A percentile compares a stretch with the other conserved stretches of the same genome.
Evolutionary conservation across 2,888 invertebrate species (phyloP).

Genomic region (Protophormia terraenovae): DNA sequence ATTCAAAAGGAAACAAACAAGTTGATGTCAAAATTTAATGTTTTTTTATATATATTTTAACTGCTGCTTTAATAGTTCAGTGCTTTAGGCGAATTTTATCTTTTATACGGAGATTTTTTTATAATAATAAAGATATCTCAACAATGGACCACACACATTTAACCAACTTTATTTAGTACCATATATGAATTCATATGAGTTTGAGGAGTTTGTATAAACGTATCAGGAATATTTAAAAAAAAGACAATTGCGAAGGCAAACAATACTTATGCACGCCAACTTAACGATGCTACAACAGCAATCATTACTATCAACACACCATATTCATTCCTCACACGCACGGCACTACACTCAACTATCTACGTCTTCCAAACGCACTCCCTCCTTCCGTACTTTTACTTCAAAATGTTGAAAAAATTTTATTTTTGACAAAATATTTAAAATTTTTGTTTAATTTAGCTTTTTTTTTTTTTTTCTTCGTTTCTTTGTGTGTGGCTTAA

Average conservation of each 20-base stretch:
- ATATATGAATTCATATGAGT: not conserved
- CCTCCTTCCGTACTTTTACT: not conserved
- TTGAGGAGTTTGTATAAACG: not conserved
- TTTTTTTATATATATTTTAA: not conserved
- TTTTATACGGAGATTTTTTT: not conserved
- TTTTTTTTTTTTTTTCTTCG: not conserved
- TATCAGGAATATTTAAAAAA: not conserved
- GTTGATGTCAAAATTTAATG: slow-evolving; percentile 54
- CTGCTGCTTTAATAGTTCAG: not conserved
- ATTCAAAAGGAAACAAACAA: slow-evolving; percentile 23
- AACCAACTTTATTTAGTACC: not conserved
- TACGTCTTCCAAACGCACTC: not conserved
- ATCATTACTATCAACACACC: not conserved
- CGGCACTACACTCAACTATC: not conserved
- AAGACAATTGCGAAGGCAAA: slow-evolving; percentile 49
- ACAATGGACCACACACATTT: slow-evolving; percentile 21
- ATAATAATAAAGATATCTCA: slow-evolving; percentile 21
- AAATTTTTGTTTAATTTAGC: slow-evolving; percentile 5
- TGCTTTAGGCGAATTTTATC: not conserved
- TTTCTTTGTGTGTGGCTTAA: not conserved
- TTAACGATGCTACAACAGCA: slow-evolving; percentile 19
- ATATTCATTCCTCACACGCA: not conserved
- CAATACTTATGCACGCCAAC: slow-evolving; percentile 46
- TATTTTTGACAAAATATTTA: not conserved
- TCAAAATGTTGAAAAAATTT: not conserved